A percentile compares a stretch with the other conserved stretches of the same genome.
Conservation (phyloP, 2,797 vertebrate species). For the Leuciscus waleckii region DNA sequence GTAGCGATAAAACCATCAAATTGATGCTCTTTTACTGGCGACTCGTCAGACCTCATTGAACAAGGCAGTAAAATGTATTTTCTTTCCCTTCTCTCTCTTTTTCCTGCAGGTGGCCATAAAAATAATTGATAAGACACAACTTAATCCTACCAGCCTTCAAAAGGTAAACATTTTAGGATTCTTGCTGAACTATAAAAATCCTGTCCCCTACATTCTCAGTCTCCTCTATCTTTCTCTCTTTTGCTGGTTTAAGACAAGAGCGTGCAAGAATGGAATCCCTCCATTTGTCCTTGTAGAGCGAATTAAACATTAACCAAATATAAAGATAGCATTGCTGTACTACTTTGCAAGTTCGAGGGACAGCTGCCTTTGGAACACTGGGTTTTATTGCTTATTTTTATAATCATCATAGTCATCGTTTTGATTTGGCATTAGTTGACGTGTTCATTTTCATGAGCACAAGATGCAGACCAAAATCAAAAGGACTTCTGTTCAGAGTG, state of each 20-base stretch:
- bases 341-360: background rate
- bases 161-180: slow-evolving; percentile 80
- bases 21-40: background rate
- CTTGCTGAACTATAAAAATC: slow-evolving; percentile 18
- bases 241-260: slow-evolving; percentile 9
- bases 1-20: background rate
- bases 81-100: slow-evolving; percentile 14
- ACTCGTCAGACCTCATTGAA: background rate
- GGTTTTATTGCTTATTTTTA: background rate
- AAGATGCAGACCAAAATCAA: slow-evolving; percentile 27
- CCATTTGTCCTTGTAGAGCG: background rate
- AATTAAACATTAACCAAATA: slow-evolving; percentile 29
- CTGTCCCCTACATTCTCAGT: background rate
- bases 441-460: background rate
- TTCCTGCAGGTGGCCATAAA: slow-evolving; percentile 88
- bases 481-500: slow-evolving; percentile 26
- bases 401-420: background rate
- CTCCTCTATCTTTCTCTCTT: background rate
- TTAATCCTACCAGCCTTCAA: slow-evolving; percentile 92
- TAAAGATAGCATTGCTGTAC: background rate
- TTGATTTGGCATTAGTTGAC: slow-evolving; percentile 21
- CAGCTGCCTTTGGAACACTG: background rate
- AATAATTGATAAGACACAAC: slow-evolving; percentile 92
- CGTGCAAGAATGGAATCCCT: background rate
- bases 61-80: slow-evolving; percentile 4